Conservation (phyloP, 92 coral and sea anemone species). For the Virgularia gustaviana region DNA sequence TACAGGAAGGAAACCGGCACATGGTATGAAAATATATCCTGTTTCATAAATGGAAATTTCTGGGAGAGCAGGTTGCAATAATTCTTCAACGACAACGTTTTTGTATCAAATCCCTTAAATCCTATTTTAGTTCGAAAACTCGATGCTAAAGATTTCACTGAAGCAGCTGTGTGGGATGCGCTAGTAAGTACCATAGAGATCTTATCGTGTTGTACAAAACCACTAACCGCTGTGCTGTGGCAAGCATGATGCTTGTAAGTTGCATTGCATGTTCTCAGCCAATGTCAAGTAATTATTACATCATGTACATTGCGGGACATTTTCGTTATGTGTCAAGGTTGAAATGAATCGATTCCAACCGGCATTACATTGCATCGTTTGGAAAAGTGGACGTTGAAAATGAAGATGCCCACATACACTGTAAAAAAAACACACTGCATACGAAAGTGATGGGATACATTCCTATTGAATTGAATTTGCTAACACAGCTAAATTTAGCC, state of each 20-base stretch:
- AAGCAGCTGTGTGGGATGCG: conserved; percentile 99
- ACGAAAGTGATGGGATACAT: no score
- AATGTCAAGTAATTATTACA: neutral
- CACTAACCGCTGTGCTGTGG: neutral
- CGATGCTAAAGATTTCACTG: conserved; percentile 62
- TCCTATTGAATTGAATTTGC: no score
- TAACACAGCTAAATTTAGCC: no score
- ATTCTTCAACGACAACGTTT: neutral
- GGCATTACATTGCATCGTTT: no score
- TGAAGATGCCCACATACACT: no score
- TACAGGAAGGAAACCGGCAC: conserved; percentile 43
- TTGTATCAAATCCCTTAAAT: no score
- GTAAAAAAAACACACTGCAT: no score
- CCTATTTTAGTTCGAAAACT: conserved; percentile 29
- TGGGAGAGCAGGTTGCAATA: neutral
- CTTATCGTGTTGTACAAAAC: neutral
- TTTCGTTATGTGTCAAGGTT: no score
- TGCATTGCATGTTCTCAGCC: neutral
- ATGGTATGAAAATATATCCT: neutral
- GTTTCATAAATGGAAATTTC: neutral
- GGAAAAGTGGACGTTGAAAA: no score
- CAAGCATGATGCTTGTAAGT: neutral
- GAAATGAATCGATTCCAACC: no score
- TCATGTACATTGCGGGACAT: no score
- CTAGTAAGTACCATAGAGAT: conserved; percentile 69